phyloP scores from a whole-genome alignment of 2,888 invertebrate species.

The Drosophila demipolita region DNA sequence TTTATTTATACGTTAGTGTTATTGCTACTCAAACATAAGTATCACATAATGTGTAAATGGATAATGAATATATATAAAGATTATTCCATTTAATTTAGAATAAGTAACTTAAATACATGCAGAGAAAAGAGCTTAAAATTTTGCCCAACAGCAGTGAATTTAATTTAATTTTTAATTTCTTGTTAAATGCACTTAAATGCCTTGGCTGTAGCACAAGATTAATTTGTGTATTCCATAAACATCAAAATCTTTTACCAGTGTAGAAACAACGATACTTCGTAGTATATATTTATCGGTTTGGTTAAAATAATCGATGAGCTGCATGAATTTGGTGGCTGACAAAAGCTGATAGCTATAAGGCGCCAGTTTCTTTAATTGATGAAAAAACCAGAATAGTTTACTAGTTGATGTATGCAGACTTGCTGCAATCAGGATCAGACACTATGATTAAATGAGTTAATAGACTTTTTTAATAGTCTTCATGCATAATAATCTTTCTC shows the following conservation, averaged over 20 bases:
- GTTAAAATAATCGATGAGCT: not conserved
- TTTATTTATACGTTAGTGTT: no score
- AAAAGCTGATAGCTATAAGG: conserved; percentile 18
- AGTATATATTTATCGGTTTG: not conserved
- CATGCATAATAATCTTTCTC: not conserved
- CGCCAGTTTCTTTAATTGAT: not conserved
- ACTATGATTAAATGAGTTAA: not conserved
- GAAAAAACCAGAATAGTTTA: not conserved
- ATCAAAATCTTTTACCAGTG: not conserved
- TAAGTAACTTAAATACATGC: conserved; percentile 33
- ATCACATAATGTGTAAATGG: not conserved
- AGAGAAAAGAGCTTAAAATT: conserved; percentile 28
- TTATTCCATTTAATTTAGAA: not conserved
- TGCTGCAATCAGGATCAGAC: not conserved
- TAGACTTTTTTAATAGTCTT: not conserved
- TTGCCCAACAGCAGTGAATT: conserved; percentile 24
- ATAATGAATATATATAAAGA: conserved; percentile 30
- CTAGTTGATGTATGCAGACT: not conserved
- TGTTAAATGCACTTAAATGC: not conserved
- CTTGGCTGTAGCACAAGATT: not conserved
- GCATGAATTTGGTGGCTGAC: not conserved
- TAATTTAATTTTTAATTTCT: not conserved
- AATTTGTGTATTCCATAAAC: not conserved
- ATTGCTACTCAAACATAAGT: not conserved
- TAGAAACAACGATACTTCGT: not conserved